phyloP scores from a whole-genome alignment of 1,140 invertebrate species.

The Agrilus planipennis region DNA sequence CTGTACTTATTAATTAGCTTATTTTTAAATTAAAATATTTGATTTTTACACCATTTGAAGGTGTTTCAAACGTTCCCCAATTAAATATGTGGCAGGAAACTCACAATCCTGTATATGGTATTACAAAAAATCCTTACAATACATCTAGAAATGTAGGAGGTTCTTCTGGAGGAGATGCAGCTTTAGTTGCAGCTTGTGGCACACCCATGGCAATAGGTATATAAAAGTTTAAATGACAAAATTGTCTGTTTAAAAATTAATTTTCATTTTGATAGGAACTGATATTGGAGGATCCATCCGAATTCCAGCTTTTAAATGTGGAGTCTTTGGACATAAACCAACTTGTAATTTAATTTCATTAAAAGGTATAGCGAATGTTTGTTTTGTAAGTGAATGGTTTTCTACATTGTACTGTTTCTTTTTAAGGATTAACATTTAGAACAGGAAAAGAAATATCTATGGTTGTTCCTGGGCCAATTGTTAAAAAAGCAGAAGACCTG shows the following conservation, averaged over 20 bases:
- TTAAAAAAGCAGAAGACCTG: conserved; percentile 63
- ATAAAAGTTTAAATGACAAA: conserved; percentile 15
- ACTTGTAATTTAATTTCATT: conserved; percentile 35
- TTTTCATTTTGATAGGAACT: no score
- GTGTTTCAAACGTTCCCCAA: conserved; percentile 86
- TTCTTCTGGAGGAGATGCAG: conserved; percentile 71
- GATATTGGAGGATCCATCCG: conserved; percentile 94
- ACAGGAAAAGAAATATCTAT: conserved; percentile 44
- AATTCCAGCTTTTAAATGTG: conserved; percentile 91
- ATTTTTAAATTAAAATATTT: background rate
- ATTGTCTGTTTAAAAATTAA: no score
- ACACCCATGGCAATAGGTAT: conserved; percentile 73
- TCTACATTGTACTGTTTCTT: conserved; percentile 2
- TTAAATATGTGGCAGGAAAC: conserved; percentile 78
- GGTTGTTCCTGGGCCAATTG: conserved; percentile 65
- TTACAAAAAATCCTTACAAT: conserved; percentile 89
- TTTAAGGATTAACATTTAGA: conserved; percentile 46
- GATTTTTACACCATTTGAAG: conserved; percentile 4
- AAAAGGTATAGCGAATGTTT: conserved; percentile 22
- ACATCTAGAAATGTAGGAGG: conserved; percentile 69
- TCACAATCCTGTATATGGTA: conserved; percentile 81
- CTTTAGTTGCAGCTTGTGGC: conserved; percentile 60
- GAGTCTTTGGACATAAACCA: conserved; percentile 86
- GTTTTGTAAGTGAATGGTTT: no score
- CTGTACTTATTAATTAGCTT: background rate